These are phyloP conservation scores for Mastacembelus armatus DNA, from an alignment of 2,797 vertebrate species.

Conservation along the genomic window DNA sequence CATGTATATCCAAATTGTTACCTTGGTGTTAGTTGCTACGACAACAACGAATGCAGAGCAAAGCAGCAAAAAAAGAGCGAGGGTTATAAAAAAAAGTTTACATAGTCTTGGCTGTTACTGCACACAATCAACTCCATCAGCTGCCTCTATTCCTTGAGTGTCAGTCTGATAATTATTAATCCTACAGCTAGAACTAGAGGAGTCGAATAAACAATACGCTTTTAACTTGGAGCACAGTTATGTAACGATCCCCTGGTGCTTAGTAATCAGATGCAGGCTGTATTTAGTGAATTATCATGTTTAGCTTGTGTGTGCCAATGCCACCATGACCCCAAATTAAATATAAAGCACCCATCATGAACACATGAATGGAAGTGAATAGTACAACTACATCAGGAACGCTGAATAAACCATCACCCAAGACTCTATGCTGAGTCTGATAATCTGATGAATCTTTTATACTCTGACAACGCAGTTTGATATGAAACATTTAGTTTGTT, in stretches of 20 bases:
- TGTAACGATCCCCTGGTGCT: slow-evolving; percentile 49
- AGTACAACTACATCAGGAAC: neutral
- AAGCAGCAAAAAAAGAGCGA: slow-evolving; percentile 37
- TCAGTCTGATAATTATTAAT: slow-evolving; percentile 38
- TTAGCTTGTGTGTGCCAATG: slow-evolving; percentile 45
- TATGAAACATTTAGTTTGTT: slow-evolving; percentile 13
- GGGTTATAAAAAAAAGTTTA: slow-evolving; percentile 23
- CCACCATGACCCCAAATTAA: slow-evolving; percentile 54
- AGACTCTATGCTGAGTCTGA: neutral
- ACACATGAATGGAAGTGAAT: slow-evolving; percentile 22
- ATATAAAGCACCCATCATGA: slow-evolving; percentile 36
- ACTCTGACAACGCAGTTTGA: too few species aligned
- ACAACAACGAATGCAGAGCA: slow-evolving; percentile 61
- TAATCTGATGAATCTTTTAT: slow-evolving; percentile 19
- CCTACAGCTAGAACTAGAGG: slow-evolving; percentile 30
- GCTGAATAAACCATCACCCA: neutral
- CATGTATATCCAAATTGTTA: slow-evolving; percentile 61
- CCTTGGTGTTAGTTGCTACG: slow-evolving; percentile 69
- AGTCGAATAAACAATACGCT: slow-evolving; percentile 55
- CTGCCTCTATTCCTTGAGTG: slow-evolving; percentile 21
- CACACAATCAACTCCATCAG: slow-evolving; percentile 31
- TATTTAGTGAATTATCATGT: slow-evolving; percentile 67
- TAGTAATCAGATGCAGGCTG: slow-evolving; percentile 52
- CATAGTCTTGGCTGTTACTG: slow-evolving; percentile 2
- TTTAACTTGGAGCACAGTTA: slow-evolving; percentile 52